Conservation (phyloP, 1,140 invertebrate species). For the Zaprionus ornatus region DNA sequence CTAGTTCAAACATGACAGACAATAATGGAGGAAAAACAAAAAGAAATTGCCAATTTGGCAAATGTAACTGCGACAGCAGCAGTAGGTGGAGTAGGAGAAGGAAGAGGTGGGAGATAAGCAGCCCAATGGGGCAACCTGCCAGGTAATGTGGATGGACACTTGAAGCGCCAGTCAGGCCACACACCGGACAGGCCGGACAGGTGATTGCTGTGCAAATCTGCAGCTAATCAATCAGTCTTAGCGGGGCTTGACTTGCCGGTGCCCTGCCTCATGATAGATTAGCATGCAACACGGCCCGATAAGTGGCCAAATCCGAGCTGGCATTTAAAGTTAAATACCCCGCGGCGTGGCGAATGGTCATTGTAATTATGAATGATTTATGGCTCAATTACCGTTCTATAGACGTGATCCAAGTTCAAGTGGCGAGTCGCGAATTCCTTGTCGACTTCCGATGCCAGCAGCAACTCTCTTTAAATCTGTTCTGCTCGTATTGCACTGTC, state of each 20-base stretch:
- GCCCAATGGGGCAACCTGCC: background rate
- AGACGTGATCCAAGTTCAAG: constrained; percentile 41
- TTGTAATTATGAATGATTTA: constrained; percentile 65
- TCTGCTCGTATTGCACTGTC: constrained; percentile 10
- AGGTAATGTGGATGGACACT: constrained; percentile 51
- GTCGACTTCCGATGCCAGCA: constrained; percentile 20
- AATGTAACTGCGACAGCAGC: constrained; percentile 4
- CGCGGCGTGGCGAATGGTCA: constrained; percentile 33
- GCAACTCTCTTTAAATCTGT: constrained; percentile 18
- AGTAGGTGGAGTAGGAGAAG: background rate
- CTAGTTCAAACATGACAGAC: constrained; percentile 20
- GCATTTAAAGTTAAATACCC: constrained; percentile 55
- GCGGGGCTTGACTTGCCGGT: constrained; percentile 20
- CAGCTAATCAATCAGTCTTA: constrained; percentile 71
- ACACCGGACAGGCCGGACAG: constrained; percentile 29
- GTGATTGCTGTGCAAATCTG: constrained; percentile 50
- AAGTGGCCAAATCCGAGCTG: constrained; percentile 12
- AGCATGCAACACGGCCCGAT: background rate
- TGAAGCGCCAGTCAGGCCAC: constrained; percentile 3
- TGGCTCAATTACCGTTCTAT: constrained; percentile 69
- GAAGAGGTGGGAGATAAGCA: no score
- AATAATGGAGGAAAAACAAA: constrained; percentile 10
- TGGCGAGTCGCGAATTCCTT: constrained; percentile 1
- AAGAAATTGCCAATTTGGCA: constrained; percentile 48
- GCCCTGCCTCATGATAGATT: constrained; percentile 11